phyloP scores from a whole-genome alignment of 37 sponge, comb jelly and placozoan genomes.

The Haliclona indistincta region DNA sequence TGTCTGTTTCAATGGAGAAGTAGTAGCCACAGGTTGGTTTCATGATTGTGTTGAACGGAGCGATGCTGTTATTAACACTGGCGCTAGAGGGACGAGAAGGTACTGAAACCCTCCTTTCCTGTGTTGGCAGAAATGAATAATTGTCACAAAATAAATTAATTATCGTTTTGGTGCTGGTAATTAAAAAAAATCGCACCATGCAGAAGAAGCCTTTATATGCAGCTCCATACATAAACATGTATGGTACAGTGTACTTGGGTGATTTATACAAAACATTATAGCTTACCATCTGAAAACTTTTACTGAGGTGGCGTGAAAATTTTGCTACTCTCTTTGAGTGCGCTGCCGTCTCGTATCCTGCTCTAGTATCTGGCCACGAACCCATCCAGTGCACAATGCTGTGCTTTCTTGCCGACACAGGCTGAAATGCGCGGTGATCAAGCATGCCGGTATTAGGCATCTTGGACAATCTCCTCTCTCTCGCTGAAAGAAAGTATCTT shows the following conservation, averaged over 20 bases:
- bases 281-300: neutral
- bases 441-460: slow-evolving; percentile 94
- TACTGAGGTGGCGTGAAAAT: slow-evolving; percentile 65
- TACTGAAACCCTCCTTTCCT: neutral
- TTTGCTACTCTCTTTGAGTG: slow-evolving; percentile 5
- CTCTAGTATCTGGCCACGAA: slow-evolving; percentile 61
- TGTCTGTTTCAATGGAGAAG: slow-evolving; percentile 70
- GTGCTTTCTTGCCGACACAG: neutral
- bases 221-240: neutral
- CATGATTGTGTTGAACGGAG: slow-evolving; percentile 70
- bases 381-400: slow-evolving; percentile 59
- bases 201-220: neutral
- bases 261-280: neutral
- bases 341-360: slow-evolving; percentile 43
- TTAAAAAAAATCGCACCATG: neutral
- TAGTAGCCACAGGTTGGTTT: slow-evolving; percentile 88
- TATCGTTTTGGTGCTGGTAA: too few species aligned
- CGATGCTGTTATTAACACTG: slow-evolving; percentile 29
- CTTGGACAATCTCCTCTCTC: neutral
- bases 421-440: slow-evolving; percentile 64
- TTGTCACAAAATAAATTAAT: neutral
- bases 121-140: neutral
- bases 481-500: too few species aligned
- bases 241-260: neutral
- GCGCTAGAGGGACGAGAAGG: slow-evolving; percentile 1